Percentiles rank a stretch among this genome's conserved stretches.
These are phyloP conservation scores for Donacobius atricapilla DNA, from an alignment of 2,113 vertebrate species.

Conservation along the genomic window DNA sequence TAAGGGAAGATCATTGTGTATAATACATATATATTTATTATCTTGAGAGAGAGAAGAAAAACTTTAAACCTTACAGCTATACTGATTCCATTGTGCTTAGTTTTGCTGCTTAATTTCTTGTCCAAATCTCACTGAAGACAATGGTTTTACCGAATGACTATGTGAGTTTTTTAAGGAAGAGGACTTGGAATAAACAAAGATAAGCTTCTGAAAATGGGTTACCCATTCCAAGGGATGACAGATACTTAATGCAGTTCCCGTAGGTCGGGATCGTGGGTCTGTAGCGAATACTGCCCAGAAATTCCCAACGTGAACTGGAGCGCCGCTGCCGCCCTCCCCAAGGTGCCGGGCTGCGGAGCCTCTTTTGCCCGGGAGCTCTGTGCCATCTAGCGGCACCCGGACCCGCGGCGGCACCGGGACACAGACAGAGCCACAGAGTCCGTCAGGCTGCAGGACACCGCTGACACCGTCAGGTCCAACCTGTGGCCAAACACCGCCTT, in stretches of 20 bases:
- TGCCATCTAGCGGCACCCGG: constrained; percentile 37
- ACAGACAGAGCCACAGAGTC: accelerated
- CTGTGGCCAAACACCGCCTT: no score
- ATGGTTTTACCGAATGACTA: not conserved
- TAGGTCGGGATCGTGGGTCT: not conserved
- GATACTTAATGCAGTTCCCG: not conserved
- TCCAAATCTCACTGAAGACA: not conserved
- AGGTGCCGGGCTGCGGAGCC: not conserved
- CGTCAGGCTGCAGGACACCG: accelerated
- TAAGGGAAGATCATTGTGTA: not conserved
- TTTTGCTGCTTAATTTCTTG: not conserved
- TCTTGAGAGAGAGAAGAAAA: not conserved
- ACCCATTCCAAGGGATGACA: not conserved
- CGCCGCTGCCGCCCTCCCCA: accelerated
- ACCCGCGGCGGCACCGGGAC: not conserved
- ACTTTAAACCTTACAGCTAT: not conserved
- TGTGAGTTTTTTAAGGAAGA: not conserved
- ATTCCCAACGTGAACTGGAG: accelerated
- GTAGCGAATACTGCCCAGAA: accelerated
- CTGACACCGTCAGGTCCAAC: not conserved
- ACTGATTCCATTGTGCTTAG: not conserved
- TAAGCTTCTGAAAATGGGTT: not conserved
- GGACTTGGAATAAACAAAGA: not conserved
- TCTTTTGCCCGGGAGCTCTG: not conserved
- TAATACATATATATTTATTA: not conserved